Conservation (phyloP, 2,113 vertebrate species). For the Gambusia holbrooki region DNA sequence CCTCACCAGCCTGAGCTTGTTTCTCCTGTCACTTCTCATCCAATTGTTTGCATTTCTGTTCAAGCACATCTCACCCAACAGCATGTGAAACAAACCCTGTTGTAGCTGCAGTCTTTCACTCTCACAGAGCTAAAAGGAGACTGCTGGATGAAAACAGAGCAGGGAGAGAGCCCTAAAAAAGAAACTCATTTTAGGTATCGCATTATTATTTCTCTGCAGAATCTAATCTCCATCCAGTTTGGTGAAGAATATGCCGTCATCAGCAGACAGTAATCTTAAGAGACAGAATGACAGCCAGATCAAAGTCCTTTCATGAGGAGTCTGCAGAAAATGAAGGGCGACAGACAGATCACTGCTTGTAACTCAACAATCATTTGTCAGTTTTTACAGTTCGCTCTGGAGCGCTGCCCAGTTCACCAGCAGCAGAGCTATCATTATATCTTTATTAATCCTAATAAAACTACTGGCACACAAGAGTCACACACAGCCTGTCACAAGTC, state of each 20-base stretch:
- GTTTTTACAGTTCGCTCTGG: constrained; percentile 54
- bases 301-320: constrained; percentile 20
- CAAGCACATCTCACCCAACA: not conserved
- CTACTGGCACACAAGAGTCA: constrained; percentile 52
- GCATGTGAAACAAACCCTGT: not conserved
- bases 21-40: not conserved
- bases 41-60: not conserved
- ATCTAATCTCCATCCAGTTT: constrained; percentile 14
- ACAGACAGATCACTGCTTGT: constrained; percentile 57
- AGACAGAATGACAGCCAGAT: constrained; percentile 34
- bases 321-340: constrained; percentile 43
- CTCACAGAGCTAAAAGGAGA: constrained; percentile 18
- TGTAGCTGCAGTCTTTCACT: not conserved
- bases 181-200: no score
- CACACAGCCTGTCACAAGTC: constrained; percentile 14
- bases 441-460: constrained; percentile 63
- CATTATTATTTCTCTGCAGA: constrained; percentile 4
- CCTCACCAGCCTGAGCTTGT: not conserved
- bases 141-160: not conserved
- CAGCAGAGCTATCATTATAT: constrained; percentile 60
- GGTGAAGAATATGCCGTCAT: constrained; percentile 5
- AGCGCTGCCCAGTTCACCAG: constrained; percentile 43
- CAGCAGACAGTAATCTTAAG: constrained; percentile 14
- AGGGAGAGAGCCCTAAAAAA: constrained; percentile 2
- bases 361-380: constrained; percentile 67